Evolutionary conservation across 2,888 invertebrate species (phyloP).

Genomic region (Hipparchia semele): DNA sequence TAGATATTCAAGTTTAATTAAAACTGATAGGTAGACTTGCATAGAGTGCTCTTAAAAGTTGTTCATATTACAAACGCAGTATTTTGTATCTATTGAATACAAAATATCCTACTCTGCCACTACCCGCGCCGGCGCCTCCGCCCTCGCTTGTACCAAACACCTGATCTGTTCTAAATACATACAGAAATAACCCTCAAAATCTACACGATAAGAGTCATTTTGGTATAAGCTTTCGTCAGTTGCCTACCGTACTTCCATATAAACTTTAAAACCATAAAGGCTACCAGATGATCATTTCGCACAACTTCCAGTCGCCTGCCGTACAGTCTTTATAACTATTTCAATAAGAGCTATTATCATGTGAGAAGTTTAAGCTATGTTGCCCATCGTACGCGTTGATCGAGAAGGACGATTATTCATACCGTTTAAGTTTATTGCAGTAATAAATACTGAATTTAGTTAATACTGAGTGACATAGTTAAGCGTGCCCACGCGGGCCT

Average conservation of each 20-base stretch:
- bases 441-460: constrained; percentile 39
- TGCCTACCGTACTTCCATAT: neutral
- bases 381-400: constrained; percentile 10
- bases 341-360: neutral
- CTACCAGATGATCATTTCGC: constrained; percentile 8
- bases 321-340: neutral
- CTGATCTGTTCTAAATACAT: constrained; percentile 14
- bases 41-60: constrained; percentile 2
- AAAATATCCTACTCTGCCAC: neutral
- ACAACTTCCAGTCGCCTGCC: neutral
- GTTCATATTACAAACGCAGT: neutral
- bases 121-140: constrained; percentile 38
- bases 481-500: constrained; percentile 26
- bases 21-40: no score
- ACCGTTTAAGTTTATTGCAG: constrained; percentile 32
- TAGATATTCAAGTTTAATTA: no score
- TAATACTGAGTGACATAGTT: constrained; percentile 38
- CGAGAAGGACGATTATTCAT: constrained; percentile 32
- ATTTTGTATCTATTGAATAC: constrained; percentile 2
- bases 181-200: constrained; percentile 5
- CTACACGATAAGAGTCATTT: constrained; percentile 9
- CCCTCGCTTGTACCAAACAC: constrained; percentile 18
- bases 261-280: constrained; percentile 14
- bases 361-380: neutral
- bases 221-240: neutral